Evolutionary conservation across 2,797 vertebrate species (phyloP), one percentile per base, ranked within the genome.

Genomic region (Oreochromis grahami): DNA sequence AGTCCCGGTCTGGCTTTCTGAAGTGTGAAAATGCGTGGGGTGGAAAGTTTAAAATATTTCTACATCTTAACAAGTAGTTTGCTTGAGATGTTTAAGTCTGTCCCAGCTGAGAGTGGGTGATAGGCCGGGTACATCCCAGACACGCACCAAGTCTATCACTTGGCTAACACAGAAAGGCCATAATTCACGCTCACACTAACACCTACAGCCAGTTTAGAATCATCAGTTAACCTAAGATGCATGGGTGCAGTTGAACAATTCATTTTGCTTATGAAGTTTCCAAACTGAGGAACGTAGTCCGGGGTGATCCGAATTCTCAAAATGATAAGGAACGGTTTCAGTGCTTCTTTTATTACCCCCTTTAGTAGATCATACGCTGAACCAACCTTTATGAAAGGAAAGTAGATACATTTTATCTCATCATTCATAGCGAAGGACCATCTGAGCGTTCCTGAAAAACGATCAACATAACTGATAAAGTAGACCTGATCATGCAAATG

Each of bases 351-450:
- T 15, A 9, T 68, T 68, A 15, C 0, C n/a, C 13, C 36, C n/a
- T 43, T 2, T 68, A 68, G n/a, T 14, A 68, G 12, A 43, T 21
- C 7, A 24, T 68, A 68, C 0, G 7, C 63, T 43, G n/a, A 41
- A 68, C 38, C 8, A 68, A 21, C 60, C 60, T 41, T 65, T 41
- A 65, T 68, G 8, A 68, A 68, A 43, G 36, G 63, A 68, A 68
- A 68, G 63, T 15, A 68, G 38, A 43, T 68, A 0, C 4, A 65
- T 6, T 65, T 38, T 13, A 41, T 41, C 11, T 21, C 36, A 65
- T 41, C 21, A 65, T 21, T 65, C n/a, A 21, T 65, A 21, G 34
- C 60, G 2, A 65, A 21, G n/a, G 34, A 9, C 36, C 12, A 41
- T 9, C 60, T 21, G 19, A 41, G 11, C 4, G 2, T 65, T 65